Evolutionary conservation across 2,113 vertebrate genomes (phyloP).

Genomic region (Vulpes vulpes): DNA sequence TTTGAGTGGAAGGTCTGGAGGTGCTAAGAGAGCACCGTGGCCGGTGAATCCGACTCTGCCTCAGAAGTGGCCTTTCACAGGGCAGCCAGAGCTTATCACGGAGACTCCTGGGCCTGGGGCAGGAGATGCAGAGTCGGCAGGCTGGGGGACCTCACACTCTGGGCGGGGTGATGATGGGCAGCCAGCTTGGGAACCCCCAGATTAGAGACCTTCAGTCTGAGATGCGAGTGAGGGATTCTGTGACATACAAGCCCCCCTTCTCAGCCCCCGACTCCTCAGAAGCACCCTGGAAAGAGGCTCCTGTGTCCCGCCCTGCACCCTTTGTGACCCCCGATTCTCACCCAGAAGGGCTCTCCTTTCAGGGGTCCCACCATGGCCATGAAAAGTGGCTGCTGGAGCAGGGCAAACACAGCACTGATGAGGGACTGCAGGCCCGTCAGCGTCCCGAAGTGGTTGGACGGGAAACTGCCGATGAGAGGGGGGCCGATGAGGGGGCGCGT

Average conservation of each 20-base stretch:
- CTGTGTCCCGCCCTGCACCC: not conserved
- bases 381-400: constrained; percentile 94
- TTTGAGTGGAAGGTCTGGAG: not conserved
- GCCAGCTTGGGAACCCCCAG: not conserved
- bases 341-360: constrained; percentile 90
- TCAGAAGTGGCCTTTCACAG: not conserved
- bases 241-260: not conserved
- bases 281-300: not conserved
- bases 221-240: not conserved
- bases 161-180: not conserved
- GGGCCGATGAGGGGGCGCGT: fast-evolving
- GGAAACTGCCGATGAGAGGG: constrained; percentile 83
- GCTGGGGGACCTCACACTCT: not conserved
- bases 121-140: not conserved
- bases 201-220: not conserved
- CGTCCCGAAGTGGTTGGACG: constrained; percentile 94
- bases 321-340: constrained; percentile 76
- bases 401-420: constrained; percentile 92
- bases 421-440: constrained; percentile 96
- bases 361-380: constrained; percentile 91
- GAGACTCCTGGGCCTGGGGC: not conserved
- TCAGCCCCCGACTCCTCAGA: not conserved
- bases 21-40: not conserved
- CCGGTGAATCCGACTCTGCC: fast-evolving
- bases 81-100: not conserved